Base-by-base conservation (phyloP, 2,888 invertebrate species). In the Rhyacophila evoluta region DNA sequence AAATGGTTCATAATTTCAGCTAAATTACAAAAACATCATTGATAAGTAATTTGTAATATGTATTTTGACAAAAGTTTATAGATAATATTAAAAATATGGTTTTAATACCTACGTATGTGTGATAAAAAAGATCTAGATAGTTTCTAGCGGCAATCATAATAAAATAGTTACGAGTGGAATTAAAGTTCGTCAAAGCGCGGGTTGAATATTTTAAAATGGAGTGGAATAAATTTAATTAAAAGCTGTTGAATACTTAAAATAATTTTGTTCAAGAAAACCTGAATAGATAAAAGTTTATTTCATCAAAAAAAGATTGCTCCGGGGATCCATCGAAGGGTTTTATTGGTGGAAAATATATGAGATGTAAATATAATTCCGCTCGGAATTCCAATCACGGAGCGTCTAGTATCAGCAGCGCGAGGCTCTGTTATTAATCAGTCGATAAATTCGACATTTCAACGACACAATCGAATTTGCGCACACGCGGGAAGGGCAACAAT, bases 381-480 rank as follows among this genome's bases (percentile, higher is more conserved):
- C 67, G 75, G 72, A 75, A 79, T 75, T 75, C 79, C 79, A 79
- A 75, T 79, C 79, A 72, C 75, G 72, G 37, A 68, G 73, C 70
- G 68, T 70, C 36, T 67, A 74, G 70, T 38, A 78, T 77, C 68
- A 79, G 39, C 73, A 68, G 78, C 78, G 73, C 27, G 55, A 55
- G 39, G 75, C 72, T 29, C 72, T 75, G 82, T 81, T 82, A 82
- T 82, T 82, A 81, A 82, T 81, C 82, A 82, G 81, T 81, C 82
- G 82, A 82, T 81, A 81, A 81, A 81, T 82, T 81, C 81, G 78
- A 75, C 82, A 79, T 82, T 82, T 82, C 81, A 79, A 79, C 82
- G 75, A 76, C 75, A 75, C 41, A 79, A 77, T 75, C 74, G 77
- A 79, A 81, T 81, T 77, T 73, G 72, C 76, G 71, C 71, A 74